Evolutionary conservation across 2,797 vertebrate genomes (phyloP).

Genomic region (Schizopygopsis malacanthus): DNA sequence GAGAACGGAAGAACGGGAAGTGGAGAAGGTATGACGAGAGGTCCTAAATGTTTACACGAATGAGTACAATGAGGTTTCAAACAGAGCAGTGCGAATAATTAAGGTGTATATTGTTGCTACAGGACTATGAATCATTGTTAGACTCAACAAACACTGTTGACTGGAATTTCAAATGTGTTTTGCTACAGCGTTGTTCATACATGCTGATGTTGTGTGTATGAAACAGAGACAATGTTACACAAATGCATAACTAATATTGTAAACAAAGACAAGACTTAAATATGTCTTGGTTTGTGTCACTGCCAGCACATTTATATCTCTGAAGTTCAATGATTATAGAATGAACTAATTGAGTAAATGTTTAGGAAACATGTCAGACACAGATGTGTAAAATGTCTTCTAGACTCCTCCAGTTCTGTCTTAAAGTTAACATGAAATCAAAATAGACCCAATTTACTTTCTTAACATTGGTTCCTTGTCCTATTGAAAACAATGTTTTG

Average conservation of each 20-base stretch:
- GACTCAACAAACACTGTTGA: background rate
- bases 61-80: slow-evolving; percentile 14
- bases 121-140: background rate
- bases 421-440: background rate
- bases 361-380: slow-evolving; percentile 41
- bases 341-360: slow-evolving; percentile 9
- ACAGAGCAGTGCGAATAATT: background rate
- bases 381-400: slow-evolving; percentile 22
- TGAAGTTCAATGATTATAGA: slow-evolving; percentile 13
- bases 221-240: background rate
- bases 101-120: slow-evolving; percentile 4
- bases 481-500: background rate
- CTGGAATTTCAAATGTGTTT: background rate
- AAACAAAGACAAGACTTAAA: background rate
- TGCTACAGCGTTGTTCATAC: background rate
- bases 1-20: background rate
- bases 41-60: slow-evolving; percentile 28
- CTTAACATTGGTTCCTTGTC: background rate
- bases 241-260: slow-evolving; percentile 19
- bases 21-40: background rate
- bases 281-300: slow-evolving; percentile 17
- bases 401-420: background rate
- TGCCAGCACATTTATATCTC: background rate
- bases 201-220: slow-evolving; percentile 10
- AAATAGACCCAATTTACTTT: background rate